phyloP scores from a whole-genome alignment of 1,140 invertebrate genomes.

The Leptopilina clavipes region DNA sequence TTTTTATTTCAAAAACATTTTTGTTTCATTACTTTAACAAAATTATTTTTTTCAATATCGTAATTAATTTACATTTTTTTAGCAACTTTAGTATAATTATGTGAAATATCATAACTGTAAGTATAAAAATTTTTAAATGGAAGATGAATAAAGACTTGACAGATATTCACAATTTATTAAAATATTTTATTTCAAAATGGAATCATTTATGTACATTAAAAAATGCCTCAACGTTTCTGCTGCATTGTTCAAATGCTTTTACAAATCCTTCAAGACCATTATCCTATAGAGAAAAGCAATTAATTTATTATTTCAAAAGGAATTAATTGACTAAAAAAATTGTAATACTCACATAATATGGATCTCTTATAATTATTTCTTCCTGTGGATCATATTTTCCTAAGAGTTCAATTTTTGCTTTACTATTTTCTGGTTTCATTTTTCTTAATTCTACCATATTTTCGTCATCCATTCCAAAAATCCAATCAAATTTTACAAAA shows the following conservation, averaged over 20 bases:
- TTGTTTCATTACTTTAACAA: background rate
- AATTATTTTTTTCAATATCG: background rate
- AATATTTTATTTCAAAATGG: background rate
- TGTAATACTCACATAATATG: constrained; percentile 84
- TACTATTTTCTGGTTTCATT: constrained; percentile 78
- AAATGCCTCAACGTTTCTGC: constrained; percentile 81
- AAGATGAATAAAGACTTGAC: too few relatives aligned
- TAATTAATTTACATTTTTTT: constrained; percentile 54
- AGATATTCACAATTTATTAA: background rate
- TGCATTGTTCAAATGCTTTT: constrained; percentile 83
- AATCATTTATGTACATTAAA: constrained; percentile 72
- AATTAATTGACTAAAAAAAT: background rate
- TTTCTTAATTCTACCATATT: constrained; percentile 84
- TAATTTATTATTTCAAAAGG: constrained; percentile 22
- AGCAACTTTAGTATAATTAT: constrained; percentile 73
- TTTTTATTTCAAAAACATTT: background rate
- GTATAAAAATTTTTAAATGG: constrained; percentile 47
- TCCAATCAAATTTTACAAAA: constrained; percentile 87
- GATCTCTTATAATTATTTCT: constrained; percentile 88
- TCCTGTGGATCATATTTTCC: constrained; percentile 88
- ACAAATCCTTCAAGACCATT: constrained; percentile 80
- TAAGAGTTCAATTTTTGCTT: constrained; percentile 84
- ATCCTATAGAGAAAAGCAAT: constrained; percentile 73
- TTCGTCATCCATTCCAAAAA: constrained; percentile 94
- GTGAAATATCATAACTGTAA: constrained; percentile 67